Percentiles rank a stretch among this genome's conserved stretches.
phyloP scores from a whole-genome alignment of 2,113 vertebrate species.

The Calypte anna region DNA sequence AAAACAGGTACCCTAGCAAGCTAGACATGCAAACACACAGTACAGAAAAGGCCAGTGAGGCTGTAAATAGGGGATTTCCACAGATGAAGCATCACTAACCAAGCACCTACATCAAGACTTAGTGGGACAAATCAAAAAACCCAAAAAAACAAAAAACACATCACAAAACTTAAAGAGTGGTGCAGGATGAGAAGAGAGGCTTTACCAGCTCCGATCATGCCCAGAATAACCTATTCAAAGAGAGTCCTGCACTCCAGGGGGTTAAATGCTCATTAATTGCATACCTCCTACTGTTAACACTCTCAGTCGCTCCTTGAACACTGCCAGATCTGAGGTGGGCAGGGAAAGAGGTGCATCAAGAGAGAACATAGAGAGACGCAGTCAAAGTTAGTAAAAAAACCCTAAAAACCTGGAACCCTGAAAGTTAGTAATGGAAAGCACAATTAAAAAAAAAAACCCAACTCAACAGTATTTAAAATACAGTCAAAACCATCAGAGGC shows the following conservation, averaged over 20 bases:
- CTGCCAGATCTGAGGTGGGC: constrained; percentile 86
- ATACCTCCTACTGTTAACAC: constrained; percentile 97
- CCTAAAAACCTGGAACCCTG: not conserved
- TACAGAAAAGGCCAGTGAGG: not conserved
- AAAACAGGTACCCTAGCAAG: not conserved
- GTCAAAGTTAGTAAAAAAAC: constrained; percentile 73
- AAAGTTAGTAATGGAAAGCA: constrained; percentile 46
- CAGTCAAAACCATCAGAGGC: constrained; percentile 25
- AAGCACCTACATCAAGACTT: not conserved
- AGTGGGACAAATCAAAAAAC: not conserved
- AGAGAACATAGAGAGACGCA: constrained; percentile 76
- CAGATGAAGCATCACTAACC: not conserved
- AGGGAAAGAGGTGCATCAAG: constrained; percentile 72
- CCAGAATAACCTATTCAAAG: constrained; percentile 72
- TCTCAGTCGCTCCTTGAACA: constrained; percentile 94
- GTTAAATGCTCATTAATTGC: constrained; percentile 74
- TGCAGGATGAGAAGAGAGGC: not conserved
- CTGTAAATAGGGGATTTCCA: not conserved
- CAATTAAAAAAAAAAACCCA: not conserved
- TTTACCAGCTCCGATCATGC: constrained; percentile 67
- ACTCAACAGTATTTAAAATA: constrained; percentile 17
- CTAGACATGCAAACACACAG: not conserved
- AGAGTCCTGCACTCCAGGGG: constrained; percentile 71
- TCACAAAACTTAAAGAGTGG: not conserved
- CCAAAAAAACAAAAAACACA: not conserved